Evolutionary conservation across 2,888 invertebrate species (phyloP), one percentile per base, ranked within the genome.

Genomic region (Encarsia formosa): DNA sequence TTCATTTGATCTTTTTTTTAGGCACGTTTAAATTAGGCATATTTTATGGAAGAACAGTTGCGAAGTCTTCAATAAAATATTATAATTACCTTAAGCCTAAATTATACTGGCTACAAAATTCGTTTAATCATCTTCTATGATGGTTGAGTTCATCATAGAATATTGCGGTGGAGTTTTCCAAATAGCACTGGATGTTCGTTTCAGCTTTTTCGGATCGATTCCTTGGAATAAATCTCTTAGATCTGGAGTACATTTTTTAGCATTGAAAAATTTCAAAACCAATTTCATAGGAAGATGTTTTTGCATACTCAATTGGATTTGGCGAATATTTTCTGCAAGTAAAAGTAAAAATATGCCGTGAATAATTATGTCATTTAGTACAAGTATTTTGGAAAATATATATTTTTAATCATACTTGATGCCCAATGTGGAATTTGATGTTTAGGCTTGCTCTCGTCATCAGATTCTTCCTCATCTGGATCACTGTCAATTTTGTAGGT

Each of bases 131-230:
- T 8, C 26, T 26, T 26, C 26, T 26, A 49, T 45, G 41, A 52
- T 56, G 8, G 54, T 51, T 22, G 47, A 57, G 38, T 63, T 59
- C 65, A 83, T 72, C 64, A 80, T 76, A 3, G 82, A 80, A 66
- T 80, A 82, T 37, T 82, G 73, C 2, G 86, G 86, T 39, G 87
- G 86, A 9, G 84, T 84, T 59, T 82, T 79, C 88, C 88, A 88
- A 47, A 84, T 78, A 35, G 85, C 87, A 63, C 86, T 86, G 0
- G 87, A 88, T 32, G 86, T 86, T 35, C 88, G 78, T 69, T 84
- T 82, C 63, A 87, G 75, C 34, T 79, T 77, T 40, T 76, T 76
- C 42, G 81, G 79, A 70, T 85, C 84, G 58, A 87, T 85, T 55
- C 75, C 74, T 31, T 84, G 82, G 77, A 88, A 88, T 41, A 88